Percentiles rank a stretch among this genome's conserved stretches.
phyloP scores from a whole-genome alignment of 2,797 vertebrate species.

The Mionectes olivaceus region DNA sequence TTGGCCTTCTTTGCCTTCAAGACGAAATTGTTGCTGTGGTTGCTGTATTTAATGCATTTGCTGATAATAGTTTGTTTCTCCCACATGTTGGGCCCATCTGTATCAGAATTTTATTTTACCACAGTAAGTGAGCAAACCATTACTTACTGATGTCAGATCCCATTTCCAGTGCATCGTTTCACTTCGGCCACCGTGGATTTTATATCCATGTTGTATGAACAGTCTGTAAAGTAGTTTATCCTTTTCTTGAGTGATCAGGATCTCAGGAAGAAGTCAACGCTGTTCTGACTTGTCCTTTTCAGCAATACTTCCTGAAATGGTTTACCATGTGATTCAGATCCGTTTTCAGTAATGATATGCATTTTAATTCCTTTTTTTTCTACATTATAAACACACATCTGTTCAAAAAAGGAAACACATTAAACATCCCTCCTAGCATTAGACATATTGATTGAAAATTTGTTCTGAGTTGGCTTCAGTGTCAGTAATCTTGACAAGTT shows the following conservation, averaged over 20 bases:
- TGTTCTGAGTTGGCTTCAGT: conserved; percentile 43
- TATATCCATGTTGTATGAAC: background rate
- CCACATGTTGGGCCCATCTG: conserved; percentile 50
- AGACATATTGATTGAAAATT: conserved; percentile 55
- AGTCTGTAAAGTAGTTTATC: conserved; percentile 24
- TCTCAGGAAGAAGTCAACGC: background rate
- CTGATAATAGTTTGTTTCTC: conserved; percentile 41
- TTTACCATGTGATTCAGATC: background rate
- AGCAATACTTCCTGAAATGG: background rate
- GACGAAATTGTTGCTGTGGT: conserved; percentile 37
- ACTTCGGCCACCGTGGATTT: conserved; percentile 44
- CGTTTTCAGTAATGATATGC: background rate
- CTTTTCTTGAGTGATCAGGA: background rate
- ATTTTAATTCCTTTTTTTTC: conserved; percentile 14
- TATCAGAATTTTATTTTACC: conserved; percentile 36
- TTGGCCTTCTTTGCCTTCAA: background rate
- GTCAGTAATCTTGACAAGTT: conserved; percentile 65
- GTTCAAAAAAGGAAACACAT: conserved; percentile 40
- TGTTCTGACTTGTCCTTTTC: background rate
- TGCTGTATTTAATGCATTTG: conserved; percentile 38
- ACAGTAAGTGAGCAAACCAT: conserved; percentile 30
- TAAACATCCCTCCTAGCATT: conserved; percentile 45
- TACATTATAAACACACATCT: conserved; percentile 23
- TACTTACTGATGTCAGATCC: conserved; percentile 48
- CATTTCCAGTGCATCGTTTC: conserved; percentile 43